A percentile compares a stretch with the other conserved stretches of the same genome.
phyloP scores from a whole-genome alignment of 2,113 vertebrate species.

The Pomatorhinus ruficollis region DNA sequence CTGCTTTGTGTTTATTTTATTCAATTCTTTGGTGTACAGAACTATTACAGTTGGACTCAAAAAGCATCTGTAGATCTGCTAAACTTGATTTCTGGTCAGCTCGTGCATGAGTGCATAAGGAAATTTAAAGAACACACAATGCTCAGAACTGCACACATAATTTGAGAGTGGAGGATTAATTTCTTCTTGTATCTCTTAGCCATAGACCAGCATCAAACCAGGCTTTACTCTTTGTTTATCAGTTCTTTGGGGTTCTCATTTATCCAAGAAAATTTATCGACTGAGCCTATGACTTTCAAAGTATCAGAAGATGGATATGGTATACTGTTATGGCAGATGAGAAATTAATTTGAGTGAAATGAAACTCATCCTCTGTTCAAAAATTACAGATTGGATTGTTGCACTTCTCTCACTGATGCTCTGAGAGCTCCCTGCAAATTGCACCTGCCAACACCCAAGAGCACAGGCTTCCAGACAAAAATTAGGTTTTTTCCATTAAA shows the following conservation, averaged over 20 bases:
- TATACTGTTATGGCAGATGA: neutral
- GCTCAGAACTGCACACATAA: neutral
- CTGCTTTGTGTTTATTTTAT: neutral
- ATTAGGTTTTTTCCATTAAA: neutral
- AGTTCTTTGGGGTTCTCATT: neutral
- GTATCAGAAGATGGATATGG: neutral
- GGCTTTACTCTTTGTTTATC: neutral
- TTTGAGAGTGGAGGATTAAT: neutral
- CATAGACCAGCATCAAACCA: neutral
- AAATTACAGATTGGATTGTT: neutral
- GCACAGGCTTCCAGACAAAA: neutral
- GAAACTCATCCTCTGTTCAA: neutral
- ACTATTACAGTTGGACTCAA: neutral
- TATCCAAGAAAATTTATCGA: conserved; percentile 8
- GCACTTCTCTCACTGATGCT: neutral
- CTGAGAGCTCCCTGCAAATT: neutral
- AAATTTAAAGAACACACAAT: neutral
- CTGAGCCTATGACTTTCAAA: neutral
- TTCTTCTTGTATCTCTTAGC: neutral
- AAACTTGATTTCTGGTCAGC: neutral
- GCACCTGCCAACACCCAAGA: neutral
- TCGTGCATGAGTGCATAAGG: fast-evolving
- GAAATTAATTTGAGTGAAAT: conserved; percentile 16
- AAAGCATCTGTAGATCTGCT: neutral
- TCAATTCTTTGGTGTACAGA: neutral